Evolutionary conservation across 1,140 invertebrate species (phyloP), one percentile per base, ranked within the genome.

Genomic region (Ganaspis sp.): DNA sequence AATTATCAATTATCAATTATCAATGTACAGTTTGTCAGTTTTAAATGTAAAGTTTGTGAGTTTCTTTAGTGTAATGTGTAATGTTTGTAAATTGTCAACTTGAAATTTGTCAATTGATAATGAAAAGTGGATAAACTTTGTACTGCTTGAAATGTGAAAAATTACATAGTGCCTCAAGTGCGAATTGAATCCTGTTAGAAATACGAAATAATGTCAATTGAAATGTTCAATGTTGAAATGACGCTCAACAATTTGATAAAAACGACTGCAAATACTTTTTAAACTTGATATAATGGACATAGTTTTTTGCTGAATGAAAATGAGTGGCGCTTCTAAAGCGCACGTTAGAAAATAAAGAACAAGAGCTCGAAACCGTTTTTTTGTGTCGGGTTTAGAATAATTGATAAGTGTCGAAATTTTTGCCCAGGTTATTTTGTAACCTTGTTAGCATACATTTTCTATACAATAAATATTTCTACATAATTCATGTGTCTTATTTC

Each of bases 391-490:
- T 29, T 64, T 64, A 29, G 26, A 64, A 64, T 15, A 29, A 64
- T 58, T 64, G 23, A 64, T n/a, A 29, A 34, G 23, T 64, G 58
- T 64, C 58, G 12, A 23, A 64, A 34, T 5, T 29, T 15, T 64
- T 64, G 58, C 26, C 58, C 23, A 29, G 23, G 26, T 29, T 64
- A 29, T n/a, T 64, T 29, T 15, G 58, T 64, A 64, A 64, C 26
- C 58, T 34, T 64, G 58, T 64, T 29, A 64, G 23, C 26, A 34
- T 64, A 64, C 9, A 64, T 64, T 64, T 64, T 64, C 26, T 64
- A 64, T 29, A n/a, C 23, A 64, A 64, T 64, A 64, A 64, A 64
- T 64, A 64, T 64, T 64, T 64, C 58, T 64, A 64, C 58, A 64
- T 12, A 29, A 64, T n/a, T 34, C 3, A 64, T 26, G 23, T 29